Percentiles rank a stretch among this genome's conserved stretches.
phyloP scores from a whole-genome alignment of 1,140 invertebrate species.

The Cataglyphis hispanica region DNA sequence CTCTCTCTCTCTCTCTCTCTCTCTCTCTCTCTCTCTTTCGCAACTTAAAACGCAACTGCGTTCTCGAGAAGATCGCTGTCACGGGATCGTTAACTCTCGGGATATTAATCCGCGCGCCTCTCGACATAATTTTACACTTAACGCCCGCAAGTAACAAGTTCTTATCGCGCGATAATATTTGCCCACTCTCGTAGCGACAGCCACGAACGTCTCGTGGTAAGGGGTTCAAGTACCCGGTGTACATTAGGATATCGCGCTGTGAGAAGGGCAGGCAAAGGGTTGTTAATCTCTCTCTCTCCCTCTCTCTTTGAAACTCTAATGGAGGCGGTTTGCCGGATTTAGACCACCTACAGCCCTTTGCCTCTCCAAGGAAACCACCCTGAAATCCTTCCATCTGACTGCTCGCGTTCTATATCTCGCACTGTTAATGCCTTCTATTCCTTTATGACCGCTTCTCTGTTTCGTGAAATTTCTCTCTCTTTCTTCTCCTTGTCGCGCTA shows the following conservation, averaged over 20 bases:
- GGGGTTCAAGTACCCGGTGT: slow-evolving; percentile 22
- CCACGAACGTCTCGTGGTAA: neutral
- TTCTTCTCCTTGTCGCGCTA: neutral
- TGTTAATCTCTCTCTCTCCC: neutral
- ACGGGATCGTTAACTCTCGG: neutral
- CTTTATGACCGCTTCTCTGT: slow-evolving; percentile 47
- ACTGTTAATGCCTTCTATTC: slow-evolving; percentile 65
- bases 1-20: neutral
- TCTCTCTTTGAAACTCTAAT: slow-evolving; percentile 65
- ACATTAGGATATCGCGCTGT: slow-evolving; percentile 22
- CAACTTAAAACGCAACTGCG: slow-evolving; percentile 6
- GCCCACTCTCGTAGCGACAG: neutral
- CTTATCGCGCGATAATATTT: slow-evolving; percentile 37
- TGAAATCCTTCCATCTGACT: slow-evolving; percentile 62
- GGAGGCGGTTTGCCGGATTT: slow-evolving; percentile 71
- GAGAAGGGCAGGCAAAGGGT: slow-evolving; percentile 25
- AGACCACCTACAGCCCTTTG: slow-evolving; percentile 66
- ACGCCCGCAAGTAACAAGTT: neutral
- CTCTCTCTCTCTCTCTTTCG: neutral
- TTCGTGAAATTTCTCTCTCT: neutral
- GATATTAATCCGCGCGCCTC: slow-evolving; percentile 19
- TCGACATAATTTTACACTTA: slow-evolving; percentile 27
- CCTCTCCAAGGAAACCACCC: slow-evolving; percentile 57
- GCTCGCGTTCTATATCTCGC: slow-evolving; percentile 56
- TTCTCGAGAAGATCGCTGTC: slow-evolving; percentile 9